phyloP scores from a whole-genome alignment of 1,140 invertebrate species.

The Drosophila miranda region DNA sequence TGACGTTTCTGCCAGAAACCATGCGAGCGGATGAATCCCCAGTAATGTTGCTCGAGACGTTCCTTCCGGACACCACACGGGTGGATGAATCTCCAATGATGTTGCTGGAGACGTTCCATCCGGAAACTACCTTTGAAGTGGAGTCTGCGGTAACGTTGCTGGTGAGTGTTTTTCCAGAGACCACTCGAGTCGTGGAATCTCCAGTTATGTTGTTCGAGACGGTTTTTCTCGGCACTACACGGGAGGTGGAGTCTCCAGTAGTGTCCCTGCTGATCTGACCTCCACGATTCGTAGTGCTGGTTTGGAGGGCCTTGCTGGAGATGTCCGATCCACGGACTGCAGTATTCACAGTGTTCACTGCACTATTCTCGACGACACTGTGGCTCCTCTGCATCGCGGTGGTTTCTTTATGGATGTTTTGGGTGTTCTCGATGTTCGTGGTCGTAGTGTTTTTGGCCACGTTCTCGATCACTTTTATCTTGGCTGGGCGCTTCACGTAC shows the following conservation, averaged over 20 bases:
- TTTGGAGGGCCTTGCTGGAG: constrained; percentile 39
- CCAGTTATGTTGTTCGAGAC: constrained; percentile 28
- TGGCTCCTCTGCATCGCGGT: constrained; percentile 63
- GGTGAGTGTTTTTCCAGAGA: constrained; percentile 14
- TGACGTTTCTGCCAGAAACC: constrained; percentile 14
- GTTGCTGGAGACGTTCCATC: constrained; percentile 22
- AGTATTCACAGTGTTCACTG: constrained; percentile 20
- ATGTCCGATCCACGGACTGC: constrained; percentile 31
- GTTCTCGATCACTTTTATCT: constrained; percentile 78
- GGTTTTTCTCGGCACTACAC: constrained; percentile 14
- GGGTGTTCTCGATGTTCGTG: constrained; percentile 72
- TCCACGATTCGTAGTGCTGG: constrained; percentile 28
- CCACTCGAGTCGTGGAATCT: constrained; percentile 27
- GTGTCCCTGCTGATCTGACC: constrained; percentile 2
- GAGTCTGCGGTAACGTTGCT: constrained; percentile 30
- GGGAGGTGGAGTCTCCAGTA: constrained; percentile 9
- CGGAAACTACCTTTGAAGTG: constrained; percentile 14
- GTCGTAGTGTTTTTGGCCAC: constrained; percentile 67
- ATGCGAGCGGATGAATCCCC: constrained; percentile 29
- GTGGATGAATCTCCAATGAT: constrained; percentile 33
- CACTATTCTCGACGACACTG: constrained; percentile 46
- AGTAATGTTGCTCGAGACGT: constrained; percentile 31
- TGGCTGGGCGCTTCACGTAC: constrained; percentile 71
- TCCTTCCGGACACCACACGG: constrained; percentile 18
- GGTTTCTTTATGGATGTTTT: constrained; percentile 69